Evolutionary conservation across 2,888 invertebrate genomes (phyloP).

Genomic region (Trissolcus brochymenae): DNA sequence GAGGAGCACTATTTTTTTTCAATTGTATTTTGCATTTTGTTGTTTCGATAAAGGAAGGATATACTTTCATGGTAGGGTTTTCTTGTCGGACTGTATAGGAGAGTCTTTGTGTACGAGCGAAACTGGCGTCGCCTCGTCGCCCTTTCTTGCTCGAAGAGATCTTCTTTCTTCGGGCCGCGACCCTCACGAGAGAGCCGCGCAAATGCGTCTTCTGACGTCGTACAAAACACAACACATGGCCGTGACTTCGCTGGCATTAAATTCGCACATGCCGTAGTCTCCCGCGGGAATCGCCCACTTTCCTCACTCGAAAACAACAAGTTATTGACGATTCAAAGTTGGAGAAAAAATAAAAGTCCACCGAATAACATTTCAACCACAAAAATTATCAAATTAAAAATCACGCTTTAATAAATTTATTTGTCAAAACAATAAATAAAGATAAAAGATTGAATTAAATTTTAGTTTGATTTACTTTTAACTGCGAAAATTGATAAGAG

Average conservation of each 20-base stretch:
- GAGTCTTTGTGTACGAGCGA: constrained; percentile 40
- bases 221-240: constrained; percentile 50
- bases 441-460: no score
- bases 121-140: constrained; percentile 50
- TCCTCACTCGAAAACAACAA: constrained; percentile 18
- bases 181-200: constrained; percentile 48
- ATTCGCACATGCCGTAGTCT: constrained; percentile 30
- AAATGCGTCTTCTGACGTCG: constrained; percentile 51
- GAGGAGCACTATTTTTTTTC: no score
- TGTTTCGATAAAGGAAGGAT: no score
- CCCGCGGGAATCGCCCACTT: constrained; percentile 26
- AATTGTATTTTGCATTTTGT: no score
- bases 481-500: no score
- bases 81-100: neutral
- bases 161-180: constrained; percentile 47
- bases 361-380: no score
- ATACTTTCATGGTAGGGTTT: constrained; percentile 14
- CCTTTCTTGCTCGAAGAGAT: constrained; percentile 41
- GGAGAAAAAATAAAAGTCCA: no score
- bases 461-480: no score
- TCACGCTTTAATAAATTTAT: no score
- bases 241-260: constrained; percentile 38
- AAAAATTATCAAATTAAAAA: no score
- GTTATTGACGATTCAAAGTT: constrained; percentile 9
- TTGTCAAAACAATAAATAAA: neutral